Evolutionary conservation across 2,113 vertebrate species (phyloP).

Genomic region (Eolophus roseicapilla): DNA sequence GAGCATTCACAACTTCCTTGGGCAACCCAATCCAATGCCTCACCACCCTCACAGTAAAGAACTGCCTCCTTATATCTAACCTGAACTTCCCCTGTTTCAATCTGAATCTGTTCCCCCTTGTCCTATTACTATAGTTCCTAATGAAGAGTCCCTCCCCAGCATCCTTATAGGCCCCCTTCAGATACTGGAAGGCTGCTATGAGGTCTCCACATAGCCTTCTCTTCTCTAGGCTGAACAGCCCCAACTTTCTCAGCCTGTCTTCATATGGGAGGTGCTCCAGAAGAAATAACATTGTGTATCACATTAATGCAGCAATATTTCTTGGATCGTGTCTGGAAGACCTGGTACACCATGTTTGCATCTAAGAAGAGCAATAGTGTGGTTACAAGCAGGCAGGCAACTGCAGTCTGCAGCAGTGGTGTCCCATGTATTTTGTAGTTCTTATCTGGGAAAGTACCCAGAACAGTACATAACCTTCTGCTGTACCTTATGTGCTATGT

Average conservation of each 20-base stretch:
- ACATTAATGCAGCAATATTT: not conserved
- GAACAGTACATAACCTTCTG: not conserved
- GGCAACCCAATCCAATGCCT: too few relatives aligned
- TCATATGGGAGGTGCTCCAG: not conserved
- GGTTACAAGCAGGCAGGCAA: not conserved
- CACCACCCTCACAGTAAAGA: too few relatives aligned
- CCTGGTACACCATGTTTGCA: not conserved
- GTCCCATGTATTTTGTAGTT: not conserved
- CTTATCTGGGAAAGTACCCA: not conserved
- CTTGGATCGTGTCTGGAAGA: not conserved
- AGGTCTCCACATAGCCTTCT: not conserved
- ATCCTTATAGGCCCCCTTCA: too few relatives aligned
- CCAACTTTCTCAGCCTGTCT: not conserved
- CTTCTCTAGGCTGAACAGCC: not conserved
- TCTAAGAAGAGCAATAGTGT: not conserved
- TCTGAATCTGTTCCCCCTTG: too few relatives aligned
- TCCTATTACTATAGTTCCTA: too few relatives aligned
- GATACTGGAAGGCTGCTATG: not conserved
- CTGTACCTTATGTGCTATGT: not conserved
- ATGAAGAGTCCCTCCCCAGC: too few relatives aligned
- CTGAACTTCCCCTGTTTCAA: too few relatives aligned
- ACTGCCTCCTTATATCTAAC: too few relatives aligned
- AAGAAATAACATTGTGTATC: not conserved
- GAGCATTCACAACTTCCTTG: too few relatives aligned
- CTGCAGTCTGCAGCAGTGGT: not conserved